A percentile compares a stretch with the other conserved stretches of the same genome.
These are phyloP conservation scores for Aleadryas rufinucha DNA, from an alignment of 2,113 vertebrate genomes.

Conservation along the genomic window DNA sequence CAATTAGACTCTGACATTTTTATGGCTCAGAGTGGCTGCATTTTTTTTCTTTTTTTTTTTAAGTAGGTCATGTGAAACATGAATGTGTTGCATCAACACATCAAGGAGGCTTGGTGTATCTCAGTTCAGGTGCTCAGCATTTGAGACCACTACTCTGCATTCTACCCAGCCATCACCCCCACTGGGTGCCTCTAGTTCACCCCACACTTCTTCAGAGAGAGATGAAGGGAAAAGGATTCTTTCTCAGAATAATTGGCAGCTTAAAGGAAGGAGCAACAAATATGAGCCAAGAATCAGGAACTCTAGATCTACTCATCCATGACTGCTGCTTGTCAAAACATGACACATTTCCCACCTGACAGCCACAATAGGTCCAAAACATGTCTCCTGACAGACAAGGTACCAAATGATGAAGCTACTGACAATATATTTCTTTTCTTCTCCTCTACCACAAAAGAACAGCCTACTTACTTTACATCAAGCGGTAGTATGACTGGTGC, in stretches of 20 bases:
- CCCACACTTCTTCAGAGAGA: neutral
- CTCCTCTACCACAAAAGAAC: neutral
- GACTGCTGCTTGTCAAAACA: neutral
- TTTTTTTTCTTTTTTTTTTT: neutral
- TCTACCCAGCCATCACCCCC: neutral
- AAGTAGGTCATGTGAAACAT: neutral
- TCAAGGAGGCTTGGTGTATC: neutral
- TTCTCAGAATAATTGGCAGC: neutral
- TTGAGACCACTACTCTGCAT: neutral
- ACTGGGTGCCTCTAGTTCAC: neutral
- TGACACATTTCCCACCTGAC: neutral
- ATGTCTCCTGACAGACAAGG: neutral
- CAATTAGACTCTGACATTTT: conserved; percentile 7
- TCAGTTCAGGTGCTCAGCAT: neutral
- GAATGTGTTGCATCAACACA: neutral
- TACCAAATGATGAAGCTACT: neutral
- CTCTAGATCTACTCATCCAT: neutral
- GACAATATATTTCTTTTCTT: neutral
- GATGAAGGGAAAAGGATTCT: neutral
- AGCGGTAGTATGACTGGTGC: neutral
- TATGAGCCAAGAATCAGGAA: neutral
- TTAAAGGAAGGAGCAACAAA: neutral
- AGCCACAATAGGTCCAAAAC: neutral
- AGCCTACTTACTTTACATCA: neutral
- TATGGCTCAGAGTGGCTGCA: neutral